phyloP scores from a whole-genome alignment of 2,888 invertebrate genomes.

The Congeria kusceri region DNA sequence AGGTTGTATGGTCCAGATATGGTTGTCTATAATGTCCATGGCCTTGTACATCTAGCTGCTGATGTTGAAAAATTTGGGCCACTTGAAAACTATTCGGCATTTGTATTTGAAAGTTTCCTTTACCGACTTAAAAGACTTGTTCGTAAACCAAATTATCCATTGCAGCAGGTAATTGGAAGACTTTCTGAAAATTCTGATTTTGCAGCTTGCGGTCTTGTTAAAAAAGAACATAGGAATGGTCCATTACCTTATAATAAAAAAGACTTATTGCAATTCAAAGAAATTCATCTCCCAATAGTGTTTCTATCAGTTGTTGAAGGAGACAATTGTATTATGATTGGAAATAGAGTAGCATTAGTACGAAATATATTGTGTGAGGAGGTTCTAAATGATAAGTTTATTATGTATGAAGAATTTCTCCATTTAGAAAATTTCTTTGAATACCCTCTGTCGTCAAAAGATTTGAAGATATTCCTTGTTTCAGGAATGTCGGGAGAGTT shows the following conservation, averaged over 20 bases:
- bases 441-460: slow-evolving; percentile 25
- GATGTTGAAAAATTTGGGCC: slow-evolving; percentile 79
- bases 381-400: slow-evolving; percentile 4
- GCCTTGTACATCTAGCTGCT: slow-evolving; percentile 79
- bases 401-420: slow-evolving; percentile 26
- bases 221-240: slow-evolving; percentile 22
- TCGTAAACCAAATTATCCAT: slow-evolving; percentile 39
- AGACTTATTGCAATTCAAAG: slow-evolving; percentile 1
- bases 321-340: slow-evolving; percentile 17
- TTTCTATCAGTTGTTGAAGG: slow-evolving; percentile 3
- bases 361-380: slow-evolving; percentile 9
- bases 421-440: slow-evolving; percentile 22
- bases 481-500: slow-evolving; percentile 20
- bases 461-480: slow-evolving; percentile 39
- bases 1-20: slow-evolving; percentile 69
- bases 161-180: slow-evolving; percentile 34
- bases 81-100: slow-evolving; percentile 78
- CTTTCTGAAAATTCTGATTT: slow-evolving; percentile 33
- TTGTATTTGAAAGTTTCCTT: slow-evolving; percentile 82
- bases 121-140: slow-evolving; percentile 56
- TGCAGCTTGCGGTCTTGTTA: slow-evolving; percentile 1
- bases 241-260: slow-evolving; percentile 9
- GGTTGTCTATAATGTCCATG: slow-evolving; percentile 82
- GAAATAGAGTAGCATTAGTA: slow-evolving; percentile 14
- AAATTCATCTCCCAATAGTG: slow-evolving; percentile 13